A percentile compares a stretch with the other conserved stretches of the same genome.
Conservation (phyloP, 2,113 vertebrate genomes). For the Sula dactylatra region DNA sequence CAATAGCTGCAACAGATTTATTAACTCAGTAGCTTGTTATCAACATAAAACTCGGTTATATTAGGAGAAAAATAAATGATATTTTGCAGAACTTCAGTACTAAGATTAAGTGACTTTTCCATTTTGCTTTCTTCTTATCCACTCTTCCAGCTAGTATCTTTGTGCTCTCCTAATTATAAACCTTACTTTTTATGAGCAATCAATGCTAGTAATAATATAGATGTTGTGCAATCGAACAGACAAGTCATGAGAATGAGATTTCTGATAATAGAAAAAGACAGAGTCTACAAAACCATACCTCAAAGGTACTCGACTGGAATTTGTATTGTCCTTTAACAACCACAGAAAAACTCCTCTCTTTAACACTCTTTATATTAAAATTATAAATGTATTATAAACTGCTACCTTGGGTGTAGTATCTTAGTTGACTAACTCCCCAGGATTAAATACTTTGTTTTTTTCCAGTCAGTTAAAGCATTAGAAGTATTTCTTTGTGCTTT, state of each 20-base stretch:
- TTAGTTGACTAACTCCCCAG: neutral
- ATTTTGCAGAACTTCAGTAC: slow-evolving; percentile 59
- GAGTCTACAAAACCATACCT: slow-evolving; percentile 31
- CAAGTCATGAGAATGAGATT: slow-evolving; percentile 36
- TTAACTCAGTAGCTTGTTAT: slow-evolving; percentile 68
- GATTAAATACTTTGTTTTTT: neutral
- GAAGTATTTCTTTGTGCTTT: neutral
- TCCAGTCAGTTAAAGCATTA: neutral
- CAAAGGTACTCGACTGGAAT: slow-evolving; percentile 27
- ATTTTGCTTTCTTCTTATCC: slow-evolving; percentile 67
- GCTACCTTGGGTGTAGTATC: neutral
- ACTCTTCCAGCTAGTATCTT: slow-evolving; percentile 50
- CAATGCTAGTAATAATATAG: slow-evolving; percentile 52
- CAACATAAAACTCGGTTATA: slow-evolving; percentile 59
- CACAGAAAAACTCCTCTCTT: neutral
- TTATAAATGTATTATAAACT: neutral
- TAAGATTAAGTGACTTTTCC: slow-evolving; percentile 67
- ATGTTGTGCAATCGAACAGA: slow-evolving; percentile 30
- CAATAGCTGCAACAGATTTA: slow-evolving; percentile 66
- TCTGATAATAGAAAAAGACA: slow-evolving; percentile 49
- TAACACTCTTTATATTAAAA: slow-evolving; percentile 5
- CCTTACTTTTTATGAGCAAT: slow-evolving; percentile 61
- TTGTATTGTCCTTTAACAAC: slow-evolving; percentile 6
- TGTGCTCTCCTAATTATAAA: slow-evolving; percentile 59
- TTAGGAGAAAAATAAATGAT: slow-evolving; percentile 62